Evolutionary conservation across 2,888 invertebrate genomes (phyloP).

Genomic region (Ichneumoninae sp.): DNA sequence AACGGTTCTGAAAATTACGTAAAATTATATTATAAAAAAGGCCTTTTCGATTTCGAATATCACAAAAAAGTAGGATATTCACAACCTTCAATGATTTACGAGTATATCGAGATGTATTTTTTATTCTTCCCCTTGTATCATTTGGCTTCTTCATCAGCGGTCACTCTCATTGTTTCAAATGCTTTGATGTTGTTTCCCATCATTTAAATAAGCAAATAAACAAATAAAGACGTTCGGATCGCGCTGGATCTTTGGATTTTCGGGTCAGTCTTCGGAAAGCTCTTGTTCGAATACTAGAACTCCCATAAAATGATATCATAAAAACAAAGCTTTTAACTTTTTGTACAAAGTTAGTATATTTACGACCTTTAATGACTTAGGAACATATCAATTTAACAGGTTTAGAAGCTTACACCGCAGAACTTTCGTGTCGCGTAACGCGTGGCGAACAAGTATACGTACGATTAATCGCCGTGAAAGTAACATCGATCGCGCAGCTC

Average conservation of each 20-base stretch:
- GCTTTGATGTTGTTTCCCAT: too few relatives aligned
- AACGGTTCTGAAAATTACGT: too few relatives aligned
- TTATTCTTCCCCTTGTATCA: too few relatives aligned
- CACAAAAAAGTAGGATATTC: too few relatives aligned
- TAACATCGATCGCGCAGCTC: slow-evolving; percentile 64
- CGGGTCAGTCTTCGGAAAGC: background rate
- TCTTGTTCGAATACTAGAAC: too few relatives aligned
- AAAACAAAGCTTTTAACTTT: background rate
- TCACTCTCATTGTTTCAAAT: too few relatives aligned
- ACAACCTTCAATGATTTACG: background rate
- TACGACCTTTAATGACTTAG: background rate
- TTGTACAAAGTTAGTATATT: background rate
- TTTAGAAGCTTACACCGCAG: background rate
- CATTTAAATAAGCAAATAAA: background rate
- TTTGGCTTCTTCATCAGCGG: too few relatives aligned
- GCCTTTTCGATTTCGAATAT: too few relatives aligned
- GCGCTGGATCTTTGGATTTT: background rate
- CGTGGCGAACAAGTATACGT: background rate
- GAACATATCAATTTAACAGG: background rate
- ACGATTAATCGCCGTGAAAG: slow-evolving; percentile 53
- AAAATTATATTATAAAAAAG: too few relatives aligned
- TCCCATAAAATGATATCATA: background rate
- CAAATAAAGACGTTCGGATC: background rate
- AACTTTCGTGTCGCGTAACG: background rate
- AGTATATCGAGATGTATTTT: too few relatives aligned